Conservation (phyloP, 2,797 vertebrate genomes). For the Helostoma temminkii region DNA sequence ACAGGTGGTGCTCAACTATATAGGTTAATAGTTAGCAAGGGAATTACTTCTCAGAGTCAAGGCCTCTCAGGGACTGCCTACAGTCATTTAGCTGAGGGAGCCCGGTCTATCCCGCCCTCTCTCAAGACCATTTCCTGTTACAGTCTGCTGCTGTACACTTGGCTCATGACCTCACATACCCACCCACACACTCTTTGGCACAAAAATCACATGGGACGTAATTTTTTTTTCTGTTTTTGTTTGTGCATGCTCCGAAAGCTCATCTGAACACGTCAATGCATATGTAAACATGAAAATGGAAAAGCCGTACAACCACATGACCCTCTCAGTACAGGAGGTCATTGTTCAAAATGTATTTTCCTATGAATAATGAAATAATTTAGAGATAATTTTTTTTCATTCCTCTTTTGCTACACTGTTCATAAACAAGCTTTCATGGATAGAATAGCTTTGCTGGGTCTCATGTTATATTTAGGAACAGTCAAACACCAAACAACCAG, state of each 20-base stretch:
- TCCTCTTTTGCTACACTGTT: conserved; percentile 23
- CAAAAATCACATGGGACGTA: neutral
- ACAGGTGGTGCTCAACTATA: conserved; percentile 58
- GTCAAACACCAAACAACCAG: conserved; percentile 48
- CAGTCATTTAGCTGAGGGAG: conserved; percentile 25
- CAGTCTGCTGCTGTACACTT: conserved; percentile 32
- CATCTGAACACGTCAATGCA: conserved; percentile 15
- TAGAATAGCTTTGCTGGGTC: conserved; percentile 9
- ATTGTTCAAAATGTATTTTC: conserved; percentile 42
- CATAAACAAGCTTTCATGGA: conserved; percentile 30
- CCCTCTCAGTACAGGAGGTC: conserved; percentile 18
- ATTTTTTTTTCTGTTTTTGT: conserved; percentile 15
- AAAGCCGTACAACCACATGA: conserved; percentile 24
- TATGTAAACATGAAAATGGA: conserved; percentile 10
- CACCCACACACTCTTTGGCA: conserved; percentile 45
- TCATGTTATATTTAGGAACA: conserved; percentile 35
- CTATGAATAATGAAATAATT: conserved; percentile 33
- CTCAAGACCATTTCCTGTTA: conserved; percentile 39
- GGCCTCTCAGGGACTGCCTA: conserved; percentile 32
- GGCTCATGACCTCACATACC: conserved; percentile 39
- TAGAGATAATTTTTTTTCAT: conserved; percentile 21
- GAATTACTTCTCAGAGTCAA: conserved; percentile 28
- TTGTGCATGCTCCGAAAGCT: neutral
- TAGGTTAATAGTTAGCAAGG: conserved; percentile 50
- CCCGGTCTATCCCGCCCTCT: conserved; percentile 15